Conservation (phyloP, 2,797 vertebrate species). For the Bovichtus variegatus region DNA sequence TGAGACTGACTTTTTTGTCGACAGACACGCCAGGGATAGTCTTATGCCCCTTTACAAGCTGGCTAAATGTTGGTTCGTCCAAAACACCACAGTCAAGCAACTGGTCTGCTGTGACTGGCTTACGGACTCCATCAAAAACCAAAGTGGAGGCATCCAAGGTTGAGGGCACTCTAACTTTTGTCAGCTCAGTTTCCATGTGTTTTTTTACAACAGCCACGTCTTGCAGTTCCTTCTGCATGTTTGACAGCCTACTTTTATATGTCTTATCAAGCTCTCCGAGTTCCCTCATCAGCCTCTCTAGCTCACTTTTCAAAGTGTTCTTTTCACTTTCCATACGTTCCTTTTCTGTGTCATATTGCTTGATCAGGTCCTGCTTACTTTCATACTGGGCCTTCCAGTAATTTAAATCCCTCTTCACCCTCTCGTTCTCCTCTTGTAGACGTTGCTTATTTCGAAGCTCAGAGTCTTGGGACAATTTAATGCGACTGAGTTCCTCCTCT, state of each 20-base stretch:
- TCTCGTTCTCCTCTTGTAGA: conserved; percentile 91
- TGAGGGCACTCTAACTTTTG: conserved; percentile 84
- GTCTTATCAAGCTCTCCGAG: conserved; percentile 88
- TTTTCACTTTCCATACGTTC: conserved; percentile 90
- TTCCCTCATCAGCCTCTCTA: conserved; percentile 89
- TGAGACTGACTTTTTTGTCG: conserved; percentile 88
- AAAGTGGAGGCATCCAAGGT: conserved; percentile 86
- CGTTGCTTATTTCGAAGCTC: conserved; percentile 88
- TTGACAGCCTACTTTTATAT: conserved; percentile 84
- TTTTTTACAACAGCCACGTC: conserved; percentile 84
- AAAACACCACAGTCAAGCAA: conserved; percentile 87
- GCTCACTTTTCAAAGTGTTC: conserved; percentile 85
- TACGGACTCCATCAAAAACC: conserved; percentile 91
- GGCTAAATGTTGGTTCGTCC: conserved; percentile 73
- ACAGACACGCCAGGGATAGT: conserved; percentile 88
- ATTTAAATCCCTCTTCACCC: conserved; percentile 89
- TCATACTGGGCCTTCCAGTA: conserved; percentile 93
- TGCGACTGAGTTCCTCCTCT: conserved; percentile 90
- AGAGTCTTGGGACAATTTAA: conserved; percentile 88
- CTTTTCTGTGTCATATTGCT: conserved; percentile 86
- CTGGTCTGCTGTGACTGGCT: conserved; percentile 92
- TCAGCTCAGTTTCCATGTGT: conserved; percentile 87
- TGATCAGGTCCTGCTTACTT: conserved; percentile 87
- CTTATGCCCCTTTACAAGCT: conserved; percentile 89
- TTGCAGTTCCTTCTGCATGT: conserved; percentile 83